phyloP scores from a whole-genome alignment of 2,888 invertebrate genomes.

The Netelia fuscicornis region DNA sequence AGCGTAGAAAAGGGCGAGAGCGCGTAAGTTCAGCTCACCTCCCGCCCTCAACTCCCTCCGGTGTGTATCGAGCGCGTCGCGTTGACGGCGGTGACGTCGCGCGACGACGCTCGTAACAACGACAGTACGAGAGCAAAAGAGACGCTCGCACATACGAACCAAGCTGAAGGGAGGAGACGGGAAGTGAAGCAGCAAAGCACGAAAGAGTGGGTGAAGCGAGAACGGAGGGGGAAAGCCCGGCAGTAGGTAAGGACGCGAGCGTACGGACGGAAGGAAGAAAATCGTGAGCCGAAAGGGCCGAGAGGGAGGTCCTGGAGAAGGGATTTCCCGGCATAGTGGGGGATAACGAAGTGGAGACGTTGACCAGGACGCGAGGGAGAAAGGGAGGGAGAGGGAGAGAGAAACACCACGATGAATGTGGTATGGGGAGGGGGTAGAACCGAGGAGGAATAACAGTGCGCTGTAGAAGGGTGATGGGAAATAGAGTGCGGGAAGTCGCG shows the following conservation, averaged over 20 bases:
- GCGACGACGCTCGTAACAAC: slow-evolving; percentile 21
- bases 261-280: slow-evolving; percentile 51
- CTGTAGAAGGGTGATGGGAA: slow-evolving; percentile 33
- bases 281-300: slow-evolving; percentile 50
- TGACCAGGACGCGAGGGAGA: slow-evolving; percentile 1
- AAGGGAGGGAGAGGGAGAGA: background rate
- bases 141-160: background rate
- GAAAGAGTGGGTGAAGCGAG: slow-evolving; percentile 18
- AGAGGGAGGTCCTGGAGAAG: slow-evolving; percentile 44
- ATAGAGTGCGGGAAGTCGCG: slow-evolving; percentile 18
- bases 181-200: background rate
- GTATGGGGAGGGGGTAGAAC: slow-evolving; percentile 44
- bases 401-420: slow-evolving; percentile 36
- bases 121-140: slow-evolving; percentile 11
- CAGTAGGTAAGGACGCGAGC: slow-evolving; percentile 39
- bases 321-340: slow-evolving; percentile 42
- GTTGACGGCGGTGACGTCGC: slow-evolving; percentile 60
- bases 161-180: no score
- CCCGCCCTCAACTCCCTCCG: slow-evolving; percentile 10
- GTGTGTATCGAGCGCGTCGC: slow-evolving; percentile 63
- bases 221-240: slow-evolving; percentile 30
- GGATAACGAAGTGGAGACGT: slow-evolving; percentile 46
- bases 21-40: slow-evolving; percentile 39
- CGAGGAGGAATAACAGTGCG: slow-evolving; percentile 46
- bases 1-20: slow-evolving; percentile 38